Conservation (phyloP, 2,113 vertebrate species). For the Siphamia tubifer region DNA sequence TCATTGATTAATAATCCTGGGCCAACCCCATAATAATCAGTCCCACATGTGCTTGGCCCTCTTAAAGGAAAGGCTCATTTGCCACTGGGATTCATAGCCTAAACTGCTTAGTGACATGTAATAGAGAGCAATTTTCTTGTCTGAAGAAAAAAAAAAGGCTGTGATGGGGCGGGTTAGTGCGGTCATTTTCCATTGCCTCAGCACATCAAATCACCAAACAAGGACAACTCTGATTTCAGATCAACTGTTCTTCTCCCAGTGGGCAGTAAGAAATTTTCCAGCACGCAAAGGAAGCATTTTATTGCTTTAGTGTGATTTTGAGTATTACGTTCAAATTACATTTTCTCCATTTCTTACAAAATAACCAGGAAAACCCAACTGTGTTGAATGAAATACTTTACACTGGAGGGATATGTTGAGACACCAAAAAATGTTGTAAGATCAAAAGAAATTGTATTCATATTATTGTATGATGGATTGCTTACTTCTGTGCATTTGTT, state of each 20-base stretch:
- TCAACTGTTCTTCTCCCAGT: slow-evolving; percentile 41
- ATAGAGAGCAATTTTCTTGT: slow-evolving; percentile 81
- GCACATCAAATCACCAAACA: slow-evolving; percentile 58
- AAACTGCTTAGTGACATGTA: slow-evolving; percentile 73
- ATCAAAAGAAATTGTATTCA: slow-evolving; percentile 18
- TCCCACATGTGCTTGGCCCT: slow-evolving; percentile 76
- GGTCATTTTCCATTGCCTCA: slow-evolving; percentile 68
- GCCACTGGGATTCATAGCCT: slow-evolving; percentile 69
- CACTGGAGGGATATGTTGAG: slow-evolving; percentile 3
- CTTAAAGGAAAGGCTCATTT: slow-evolving; percentile 71
- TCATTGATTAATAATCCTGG: slow-evolving; percentile 80
- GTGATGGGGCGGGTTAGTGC: slow-evolving; percentile 34
- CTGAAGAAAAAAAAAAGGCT: slow-evolving; percentile 46
- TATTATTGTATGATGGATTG: slow-evolving; percentile 5
- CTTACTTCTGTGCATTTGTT: slow-evolving; percentile 21
- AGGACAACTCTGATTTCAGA: slow-evolving; percentile 62
- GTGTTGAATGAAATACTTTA: slow-evolving; percentile 26
- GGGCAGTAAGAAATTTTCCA: slow-evolving; percentile 38
- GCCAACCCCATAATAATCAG: slow-evolving; percentile 73
- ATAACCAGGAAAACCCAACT: slow-evolving; percentile 30
- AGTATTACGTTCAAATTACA: slow-evolving; percentile 29
- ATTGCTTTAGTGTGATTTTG: slow-evolving; percentile 41
- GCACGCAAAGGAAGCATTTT: slow-evolving; percentile 62
- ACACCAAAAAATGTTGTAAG: slow-evolving; percentile 13
- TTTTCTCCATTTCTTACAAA: slow-evolving; percentile 33